A percentile compares a stretch with the other conserved stretches of the same genome.
Evolutionary conservation across 1,140 invertebrate species (phyloP).

Genomic region (Leptinotarsa undecemlineata): DNA sequence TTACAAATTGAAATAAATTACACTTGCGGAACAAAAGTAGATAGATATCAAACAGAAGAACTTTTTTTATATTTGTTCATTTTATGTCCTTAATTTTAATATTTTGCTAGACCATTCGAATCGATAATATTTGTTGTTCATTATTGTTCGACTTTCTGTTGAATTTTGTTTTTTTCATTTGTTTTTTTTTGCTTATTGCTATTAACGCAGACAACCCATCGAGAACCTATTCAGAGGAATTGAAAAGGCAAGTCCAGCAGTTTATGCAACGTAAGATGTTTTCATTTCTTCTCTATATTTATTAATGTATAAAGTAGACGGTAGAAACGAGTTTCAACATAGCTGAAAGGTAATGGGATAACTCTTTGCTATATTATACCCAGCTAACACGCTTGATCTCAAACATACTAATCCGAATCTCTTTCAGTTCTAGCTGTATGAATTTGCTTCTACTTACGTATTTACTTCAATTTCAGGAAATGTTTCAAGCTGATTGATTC

Average conservation of each 20-base stretch:
- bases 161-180: slow-evolving; percentile 28
- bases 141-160: too few species aligned
- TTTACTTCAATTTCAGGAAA: not conserved
- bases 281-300: slow-evolving; percentile 38
- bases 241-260: slow-evolving; percentile 48
- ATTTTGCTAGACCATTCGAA: too few species aligned
- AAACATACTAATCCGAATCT: not conserved
- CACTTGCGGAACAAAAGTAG: too few species aligned
- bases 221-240: slow-evolving; percentile 51
- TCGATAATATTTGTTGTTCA: too few species aligned
- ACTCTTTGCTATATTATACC: slow-evolving; percentile 18
- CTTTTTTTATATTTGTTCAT: too few species aligned
- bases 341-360: slow-evolving; percentile 19
- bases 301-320: slow-evolving; percentile 7
- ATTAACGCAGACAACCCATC: slow-evolving; percentile 49
- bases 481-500: slow-evolving; percentile 27
- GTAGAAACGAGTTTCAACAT: slow-evolving; percentile 7
- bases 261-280: slow-evolving; percentile 52
- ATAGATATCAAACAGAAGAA: too few species aligned
- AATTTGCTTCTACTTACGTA: not conserved
- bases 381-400: slow-evolving; percentile 8
- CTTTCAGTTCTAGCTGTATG: not conserved
- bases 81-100: too few species aligned
- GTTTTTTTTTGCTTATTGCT: slow-evolving; percentile 40
- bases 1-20: too few species aligned